Evolutionary conservation across 2,888 invertebrate species (phyloP).

Genomic region (Apomyelois bistriatella): DNA sequence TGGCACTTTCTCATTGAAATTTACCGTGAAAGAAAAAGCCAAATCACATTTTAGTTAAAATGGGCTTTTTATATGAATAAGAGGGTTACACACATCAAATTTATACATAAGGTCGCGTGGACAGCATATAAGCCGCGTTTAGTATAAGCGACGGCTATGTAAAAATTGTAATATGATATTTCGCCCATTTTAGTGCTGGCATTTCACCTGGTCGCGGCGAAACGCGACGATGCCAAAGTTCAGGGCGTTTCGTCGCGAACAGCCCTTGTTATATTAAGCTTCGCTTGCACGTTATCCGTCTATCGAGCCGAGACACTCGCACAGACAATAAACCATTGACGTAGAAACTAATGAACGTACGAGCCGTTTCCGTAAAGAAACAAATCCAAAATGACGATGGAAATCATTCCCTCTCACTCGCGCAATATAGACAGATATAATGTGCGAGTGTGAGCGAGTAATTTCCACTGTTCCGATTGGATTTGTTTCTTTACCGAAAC

Average conservation of each 20-base stretch:
- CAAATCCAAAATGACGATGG: too few relatives aligned
- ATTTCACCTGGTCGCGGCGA: conserved; percentile 38
- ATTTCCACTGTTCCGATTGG: too few relatives aligned
- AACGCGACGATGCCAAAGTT: neutral
- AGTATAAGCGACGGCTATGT: conserved; percentile 34
- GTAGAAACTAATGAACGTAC: neutral
- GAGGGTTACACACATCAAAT: too few relatives aligned
- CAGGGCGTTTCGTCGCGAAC: neutral
- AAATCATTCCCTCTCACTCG: too few relatives aligned
- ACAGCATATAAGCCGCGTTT: conserved; percentile 14
- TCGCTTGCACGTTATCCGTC: conserved; percentile 23
- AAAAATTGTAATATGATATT: conserved; percentile 35
- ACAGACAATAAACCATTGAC: conserved; percentile 12
- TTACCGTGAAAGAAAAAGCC: too few relatives aligned
- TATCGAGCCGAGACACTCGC: neutral
- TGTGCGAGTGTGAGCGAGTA: too few relatives aligned
- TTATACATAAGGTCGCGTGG: neutral
- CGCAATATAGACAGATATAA: too few relatives aligned
- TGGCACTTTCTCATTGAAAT: too few relatives aligned
- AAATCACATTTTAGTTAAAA: too few relatives aligned
- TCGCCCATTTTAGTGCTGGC: conserved; percentile 57
- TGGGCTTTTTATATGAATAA: too few relatives aligned
- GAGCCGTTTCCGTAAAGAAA: neutral
- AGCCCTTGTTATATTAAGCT: conserved; percentile 14
- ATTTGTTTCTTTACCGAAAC: too few relatives aligned